A percentile compares a stretch with the other conserved stretches of the same genome.
Evolutionary conservation across 92 coral and sea anemone genomes (phyloP).

Genomic region (Desmophyllum pertusum): DNA sequence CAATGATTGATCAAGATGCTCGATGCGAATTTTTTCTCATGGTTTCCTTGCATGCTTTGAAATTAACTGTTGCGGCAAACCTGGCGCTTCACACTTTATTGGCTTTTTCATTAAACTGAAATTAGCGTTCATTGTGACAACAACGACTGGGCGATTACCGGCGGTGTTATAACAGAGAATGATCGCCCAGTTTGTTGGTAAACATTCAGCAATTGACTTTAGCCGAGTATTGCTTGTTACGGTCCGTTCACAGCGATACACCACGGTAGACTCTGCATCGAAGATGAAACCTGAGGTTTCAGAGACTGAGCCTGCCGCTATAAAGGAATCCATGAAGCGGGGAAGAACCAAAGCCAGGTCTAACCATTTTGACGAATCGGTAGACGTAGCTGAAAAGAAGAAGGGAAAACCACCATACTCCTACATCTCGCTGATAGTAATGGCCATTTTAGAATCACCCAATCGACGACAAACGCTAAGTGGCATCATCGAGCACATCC

Average conservation of each 20-base stretch:
- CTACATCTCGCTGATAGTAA: conserved; percentile 85
- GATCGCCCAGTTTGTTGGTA: not conserved
- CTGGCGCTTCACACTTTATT: conserved; percentile 23
- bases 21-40: conserved; percentile 22
- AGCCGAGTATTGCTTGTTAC: not conserved
- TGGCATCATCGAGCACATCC: conserved; percentile 80
- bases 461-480: conserved; percentile 74
- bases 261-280: not conserved
- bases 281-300: not conserved
- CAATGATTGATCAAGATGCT: conserved; percentile 16
- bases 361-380: not conserved
- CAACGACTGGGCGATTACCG: not conserved
- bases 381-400: conserved; percentile 29
- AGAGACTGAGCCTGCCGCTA: not conserved
- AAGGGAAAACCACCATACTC: conserved; percentile 91
- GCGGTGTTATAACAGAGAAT: conserved; percentile 14
- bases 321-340: not conserved
- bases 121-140: conserved; percentile 23
- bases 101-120: conserved; percentile 26
- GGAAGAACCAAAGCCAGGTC: not conserved
- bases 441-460: conserved; percentile 84
- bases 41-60: conserved; percentile 17
- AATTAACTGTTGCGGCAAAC: conserved; percentile 22
- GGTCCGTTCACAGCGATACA: not conserved
- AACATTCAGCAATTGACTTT: not conserved